phyloP scores from a whole-genome alignment of 2,113 vertebrate species.

The Pteropus alecto region DNA sequence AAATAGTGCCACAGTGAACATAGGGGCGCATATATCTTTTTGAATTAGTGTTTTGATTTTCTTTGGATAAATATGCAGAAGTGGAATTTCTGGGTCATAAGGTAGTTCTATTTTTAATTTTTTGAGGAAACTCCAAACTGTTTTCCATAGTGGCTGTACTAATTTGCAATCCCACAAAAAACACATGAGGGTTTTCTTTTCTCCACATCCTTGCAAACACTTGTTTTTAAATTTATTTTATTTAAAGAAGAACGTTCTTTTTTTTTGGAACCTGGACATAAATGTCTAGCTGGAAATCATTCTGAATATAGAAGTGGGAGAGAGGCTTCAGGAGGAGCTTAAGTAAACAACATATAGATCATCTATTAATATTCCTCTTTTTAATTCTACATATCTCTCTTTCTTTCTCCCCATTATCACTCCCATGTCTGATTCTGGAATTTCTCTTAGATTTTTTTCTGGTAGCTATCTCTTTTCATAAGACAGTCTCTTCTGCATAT shows the following conservation, averaged over 20 bases:
- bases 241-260: not conserved
- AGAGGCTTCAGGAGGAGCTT: not conserved
- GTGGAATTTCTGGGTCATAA: no score
- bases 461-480: not conserved
- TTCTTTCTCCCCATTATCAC: not conserved
- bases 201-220: no score
- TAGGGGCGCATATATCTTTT: no score
- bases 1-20: no score
- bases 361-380: not conserved
- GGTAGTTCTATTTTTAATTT: no score
- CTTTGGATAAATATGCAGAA: no score
- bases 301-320: not conserved
- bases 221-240: not conserved
- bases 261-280: not conserved
- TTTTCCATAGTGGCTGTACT: no score
- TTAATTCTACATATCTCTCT: no score
- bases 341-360: not conserved
- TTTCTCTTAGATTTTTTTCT: not conserved
- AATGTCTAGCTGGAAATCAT: not conserved
- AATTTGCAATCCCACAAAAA: no score
- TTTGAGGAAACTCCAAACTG: no score
- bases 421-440: not conserved
- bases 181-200: no score
- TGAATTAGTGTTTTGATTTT: no score
- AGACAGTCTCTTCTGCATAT: not conserved